Base-by-base conservation (phyloP, 2,797 vertebrate species). In the Tragelaphus oryx region DNA sequence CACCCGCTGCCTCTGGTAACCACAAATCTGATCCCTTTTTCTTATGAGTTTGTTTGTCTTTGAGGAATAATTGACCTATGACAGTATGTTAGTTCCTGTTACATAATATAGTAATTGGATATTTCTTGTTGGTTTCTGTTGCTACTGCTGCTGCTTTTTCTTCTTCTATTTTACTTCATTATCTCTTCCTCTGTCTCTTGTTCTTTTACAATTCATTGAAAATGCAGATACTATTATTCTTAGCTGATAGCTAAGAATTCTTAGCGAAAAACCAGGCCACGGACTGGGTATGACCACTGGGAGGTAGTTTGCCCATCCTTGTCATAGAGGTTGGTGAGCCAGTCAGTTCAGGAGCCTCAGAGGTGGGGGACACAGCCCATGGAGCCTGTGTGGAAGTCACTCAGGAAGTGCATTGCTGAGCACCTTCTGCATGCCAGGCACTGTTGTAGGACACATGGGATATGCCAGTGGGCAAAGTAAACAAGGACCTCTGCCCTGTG, bases 391-490 rank as follows among this genome's bases (percentile, higher is more conserved):
- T 60, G 46, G 44, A 85, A 62, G 52, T 93, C 18, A 8, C 8
- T 37, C 26, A 17, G 62, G 50, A 3, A 11, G 8, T 2, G 0
- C 5, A 5, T 71, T 2, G 24, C 5, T 5, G 44, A 85, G 57
- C 1, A 0, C 17, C 48, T 44, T 54, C 28, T 62, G 33, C 1
- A 4, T 2, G 10, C 52, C 50, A 30, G 46, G 8, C 24, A n/a
- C n/a, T 41, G 8, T 52, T 28, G 41, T 54, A 22, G 79, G 60
- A 41, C 14, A 4, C 12, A 1, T 28, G 17, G 50, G 41, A 5
- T 9, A 16, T 6, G 7, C 78, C 59, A 41, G 14, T 28, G 46
- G 54, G 28, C 22, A 80, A 52, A 80, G 30, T 4, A 41, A 94
- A 52, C 13, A 44, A 86, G 17, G 44, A 9, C 3, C 3, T 2